Percentiles rank a stretch among this genome's conserved stretches.
phyloP scores from a whole-genome alignment of 2,888 invertebrate genomes.

The Ecliptopera silaceata region DNA sequence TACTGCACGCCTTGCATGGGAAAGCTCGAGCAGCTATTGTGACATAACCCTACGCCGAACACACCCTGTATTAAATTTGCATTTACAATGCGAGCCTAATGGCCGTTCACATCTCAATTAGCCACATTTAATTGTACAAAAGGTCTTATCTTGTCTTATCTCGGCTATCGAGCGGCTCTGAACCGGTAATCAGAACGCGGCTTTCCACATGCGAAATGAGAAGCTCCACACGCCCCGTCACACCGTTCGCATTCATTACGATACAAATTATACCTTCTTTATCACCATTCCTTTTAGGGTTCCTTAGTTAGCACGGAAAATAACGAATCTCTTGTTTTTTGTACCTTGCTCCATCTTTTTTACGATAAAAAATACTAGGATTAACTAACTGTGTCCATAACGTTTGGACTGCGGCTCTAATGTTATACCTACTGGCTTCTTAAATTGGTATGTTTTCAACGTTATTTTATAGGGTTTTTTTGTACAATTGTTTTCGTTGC shows the following conservation, averaged over 20 bases:
- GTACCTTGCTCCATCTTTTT: too few relatives aligned
- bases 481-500: too few relatives aligned
- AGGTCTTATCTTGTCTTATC: constrained; percentile 54
- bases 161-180: constrained; percentile 65
- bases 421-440: too few relatives aligned
- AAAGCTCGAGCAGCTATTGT: constrained; percentile 3
- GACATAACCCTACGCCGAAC: constrained; percentile 7
- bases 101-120: constrained; percentile 56
- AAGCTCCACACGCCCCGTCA: constrained; percentile 76
- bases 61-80: constrained; percentile 24
- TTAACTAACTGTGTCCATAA: too few relatives aligned
- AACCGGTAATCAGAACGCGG: constrained; percentile 62
- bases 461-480: too few relatives aligned
- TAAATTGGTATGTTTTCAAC: too few relatives aligned
- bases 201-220: constrained; percentile 71
- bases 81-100: constrained; percentile 29
- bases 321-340: too few relatives aligned
- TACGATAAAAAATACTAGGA: neutral
- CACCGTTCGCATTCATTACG: constrained; percentile 73
- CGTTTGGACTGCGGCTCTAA: too few relatives aligned
- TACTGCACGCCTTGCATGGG: neutral
- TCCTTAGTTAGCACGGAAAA: neutral
- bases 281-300: constrained; percentile 64
- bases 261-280: constrained; percentile 77
- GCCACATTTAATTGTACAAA: constrained; percentile 71